Evolutionary conservation across 2,888 invertebrate genomes (phyloP), one percentile per base, ranked within the genome.

Genomic region (Phasia obesa): DNA sequence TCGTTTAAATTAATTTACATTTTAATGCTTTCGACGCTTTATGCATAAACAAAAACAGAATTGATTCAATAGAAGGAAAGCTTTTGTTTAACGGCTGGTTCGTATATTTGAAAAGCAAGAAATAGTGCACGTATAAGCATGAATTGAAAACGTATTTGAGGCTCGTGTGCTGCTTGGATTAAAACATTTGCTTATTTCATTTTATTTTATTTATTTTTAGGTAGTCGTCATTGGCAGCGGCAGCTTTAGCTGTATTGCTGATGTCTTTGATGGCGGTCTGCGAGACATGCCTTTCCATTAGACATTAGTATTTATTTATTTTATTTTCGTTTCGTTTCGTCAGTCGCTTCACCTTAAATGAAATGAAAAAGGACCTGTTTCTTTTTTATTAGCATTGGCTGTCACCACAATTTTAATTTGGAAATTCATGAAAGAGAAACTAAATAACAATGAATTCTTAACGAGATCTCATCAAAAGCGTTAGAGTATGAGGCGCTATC

Each of bases 1-100:
- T 83, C 79, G 71, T 83, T 83, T 79, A 79, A 83, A 83, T 83
- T 83, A 83, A 83, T 83, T 83, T 83, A 79, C 83, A 79, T 83
- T 83, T 83, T 83, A 83, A 83, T 79, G 76, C 60, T 49, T 79
- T 65, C 60, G 79, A 83, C 75, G 75, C 62, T 76, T 75, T 57
- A 25, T 79, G 83, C 70, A 83, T 83, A 79, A 79, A 71, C 38
- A 79, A 75, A 53, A 11, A 60, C 15, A 15, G 42, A 35, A 64
- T 38, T 27, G 49, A 49, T 31, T 42, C 31, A 27, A 21, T 15
- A 49, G 13, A 21, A 31, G 17, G 17, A 69, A 23, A 35, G 35
- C 35, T 35, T 35, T 70, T 51, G n/a, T 70, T 51, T 25, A 25
- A 5, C 35, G 51, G 15, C 65, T 73, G 49, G 23, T 25, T 53